A percentile compares a stretch with the other conserved stretches of the same genome.
phyloP scores from a whole-genome alignment of 2,113 vertebrate species.

The Boleophthalmus pectinirostris region DNA sequence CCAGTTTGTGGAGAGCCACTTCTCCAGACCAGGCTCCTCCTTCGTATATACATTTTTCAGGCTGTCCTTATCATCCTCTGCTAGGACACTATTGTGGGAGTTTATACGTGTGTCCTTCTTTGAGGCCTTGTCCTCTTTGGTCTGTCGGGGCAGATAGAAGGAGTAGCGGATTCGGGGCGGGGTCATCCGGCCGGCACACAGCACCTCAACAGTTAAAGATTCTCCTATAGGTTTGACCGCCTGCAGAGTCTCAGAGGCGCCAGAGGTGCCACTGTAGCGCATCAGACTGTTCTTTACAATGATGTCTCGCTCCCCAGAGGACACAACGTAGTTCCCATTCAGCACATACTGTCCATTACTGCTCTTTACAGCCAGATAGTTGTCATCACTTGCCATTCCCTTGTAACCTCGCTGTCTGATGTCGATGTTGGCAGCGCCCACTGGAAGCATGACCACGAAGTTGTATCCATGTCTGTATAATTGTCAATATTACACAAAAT shows the following conservation, averaged over 20 bases:
- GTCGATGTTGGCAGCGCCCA: constrained; percentile 90
- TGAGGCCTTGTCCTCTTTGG: constrained; percentile 83
- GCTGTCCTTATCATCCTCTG: constrained; percentile 72
- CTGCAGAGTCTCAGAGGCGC: constrained; percentile 87
- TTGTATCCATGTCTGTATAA: constrained; percentile 93
- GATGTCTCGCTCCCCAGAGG: constrained; percentile 91
- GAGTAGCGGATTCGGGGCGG: constrained; percentile 96
- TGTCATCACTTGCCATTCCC: constrained; percentile 89
- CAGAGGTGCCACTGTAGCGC: constrained; percentile 91
- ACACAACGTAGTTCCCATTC: constrained; percentile 95
- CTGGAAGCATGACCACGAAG: constrained; percentile 93
- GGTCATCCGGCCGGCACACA: constrained; percentile 96
- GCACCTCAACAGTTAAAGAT: constrained; percentile 88
- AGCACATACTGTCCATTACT: constrained; percentile 89
- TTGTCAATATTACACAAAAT: constrained; percentile 30
- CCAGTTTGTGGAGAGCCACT: constrained; percentile 87
- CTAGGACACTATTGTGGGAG: constrained; percentile 85
- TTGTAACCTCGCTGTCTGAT: constrained; percentile 95
- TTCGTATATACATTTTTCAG: constrained; percentile 77
- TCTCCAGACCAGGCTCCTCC: constrained; percentile 68
- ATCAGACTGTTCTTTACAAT: constrained; percentile 88
- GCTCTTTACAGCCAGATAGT: constrained; percentile 95
- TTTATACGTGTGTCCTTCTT: constrained; percentile 77
- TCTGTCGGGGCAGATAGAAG: constrained; percentile 92
- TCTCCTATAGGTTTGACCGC: constrained; percentile 89